Evolutionary conservation across 64 coral and sea anemone genomes (phyloP).

Genomic region (Pocillopora damicornis): DNA sequence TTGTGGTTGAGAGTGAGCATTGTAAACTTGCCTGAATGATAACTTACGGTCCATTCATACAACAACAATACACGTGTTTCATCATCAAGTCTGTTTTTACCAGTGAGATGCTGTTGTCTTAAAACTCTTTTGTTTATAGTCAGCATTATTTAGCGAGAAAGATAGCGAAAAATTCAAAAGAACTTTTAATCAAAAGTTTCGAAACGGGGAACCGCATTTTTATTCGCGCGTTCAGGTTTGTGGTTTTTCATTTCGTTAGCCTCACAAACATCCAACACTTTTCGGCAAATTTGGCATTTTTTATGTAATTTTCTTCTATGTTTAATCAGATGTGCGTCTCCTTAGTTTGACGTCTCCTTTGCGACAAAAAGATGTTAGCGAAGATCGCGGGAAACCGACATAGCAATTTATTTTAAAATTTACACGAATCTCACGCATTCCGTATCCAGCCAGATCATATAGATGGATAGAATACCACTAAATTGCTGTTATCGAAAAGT

Average conservation of each 20-base stretch:
- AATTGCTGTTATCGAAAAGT: not conserved
- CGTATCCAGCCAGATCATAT: not conserved
- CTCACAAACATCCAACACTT: not conserved
- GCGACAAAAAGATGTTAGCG: not conserved
- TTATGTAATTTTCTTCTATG: conserved; percentile 16
- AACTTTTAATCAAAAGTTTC: not conserved
- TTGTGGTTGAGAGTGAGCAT: not conserved
- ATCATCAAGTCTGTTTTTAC: not conserved
- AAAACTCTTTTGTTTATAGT: conserved; percentile 3
- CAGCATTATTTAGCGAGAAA: not conserved
- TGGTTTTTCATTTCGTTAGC: not conserved
- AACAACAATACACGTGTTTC: conserved; percentile 4
- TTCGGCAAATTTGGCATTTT: conserved; percentile 9
- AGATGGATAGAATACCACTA: not conserved
- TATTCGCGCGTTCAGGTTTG: not conserved
- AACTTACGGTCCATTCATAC: conserved; percentile 29
- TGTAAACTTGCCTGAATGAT: conserved; percentile 10
- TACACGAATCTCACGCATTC: not conserved
- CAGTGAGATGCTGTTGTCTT: not conserved
- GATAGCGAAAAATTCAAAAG: not conserved
- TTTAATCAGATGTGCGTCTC: conserved; percentile 18
- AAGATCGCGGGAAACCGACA: conserved; percentile 13
- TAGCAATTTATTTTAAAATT: not conserved
- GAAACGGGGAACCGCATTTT: not conserved
- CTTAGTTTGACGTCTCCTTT: conserved; percentile 1